These are phyloP conservation scores for Nomada goodeniana DNA, from an alignment of 2,888 invertebrate genomes.

Conservation along the genomic window DNA sequence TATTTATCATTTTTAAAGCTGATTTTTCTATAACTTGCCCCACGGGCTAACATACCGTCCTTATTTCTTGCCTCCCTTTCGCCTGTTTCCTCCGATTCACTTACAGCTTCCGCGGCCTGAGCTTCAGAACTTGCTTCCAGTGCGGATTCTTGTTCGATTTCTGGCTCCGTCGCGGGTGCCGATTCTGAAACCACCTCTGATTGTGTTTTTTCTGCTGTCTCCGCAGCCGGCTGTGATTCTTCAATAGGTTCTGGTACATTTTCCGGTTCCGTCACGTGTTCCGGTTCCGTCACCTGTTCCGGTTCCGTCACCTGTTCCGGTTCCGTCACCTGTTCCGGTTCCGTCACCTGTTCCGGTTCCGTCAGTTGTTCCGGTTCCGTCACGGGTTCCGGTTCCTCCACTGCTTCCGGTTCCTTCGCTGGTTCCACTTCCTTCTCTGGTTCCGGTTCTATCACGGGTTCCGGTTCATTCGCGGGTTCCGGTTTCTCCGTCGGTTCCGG, in stretches of 20 bases:
- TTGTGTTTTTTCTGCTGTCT: slow-evolving; percentile 34
- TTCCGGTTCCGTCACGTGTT: slow-evolving; percentile 36
- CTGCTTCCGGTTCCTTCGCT: slow-evolving; percentile 42
- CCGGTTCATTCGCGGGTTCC: slow-evolving; percentile 32
- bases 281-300: slow-evolving; percentile 41
- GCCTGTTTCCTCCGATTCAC: slow-evolving; percentile 68
- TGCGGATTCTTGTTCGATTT: slow-evolving; percentile 1
- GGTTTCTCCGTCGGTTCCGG: slow-evolving; percentile 47
- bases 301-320: slow-evolving; percentile 43
- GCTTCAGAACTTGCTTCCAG: slow-evolving; percentile 38
- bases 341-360: slow-evolving; percentile 31
- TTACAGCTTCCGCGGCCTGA: slow-evolving; percentile 42
- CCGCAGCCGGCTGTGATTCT: slow-evolving; percentile 36
- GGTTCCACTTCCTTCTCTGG: slow-evolving; percentile 44
- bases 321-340: slow-evolving; percentile 44
- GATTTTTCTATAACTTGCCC: slow-evolving; percentile 1
- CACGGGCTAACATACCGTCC: slow-evolving; percentile 71
- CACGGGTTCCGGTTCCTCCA: slow-evolving; percentile 37
- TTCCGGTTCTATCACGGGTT: slow-evolving; percentile 41
- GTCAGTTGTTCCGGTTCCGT: slow-evolving; percentile 39
- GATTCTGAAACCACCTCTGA: slow-evolving; percentile 33
- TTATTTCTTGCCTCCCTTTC: slow-evolving; percentile 58
- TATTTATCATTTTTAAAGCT: neutral
- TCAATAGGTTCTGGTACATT: slow-evolving; percentile 29
- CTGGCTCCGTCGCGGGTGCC: slow-evolving; percentile 10